Evolutionary conservation across 2,113 vertebrate species (phyloP), one percentile per base, ranked within the genome.

Genomic region (Probosciger aterrimus): DNA sequence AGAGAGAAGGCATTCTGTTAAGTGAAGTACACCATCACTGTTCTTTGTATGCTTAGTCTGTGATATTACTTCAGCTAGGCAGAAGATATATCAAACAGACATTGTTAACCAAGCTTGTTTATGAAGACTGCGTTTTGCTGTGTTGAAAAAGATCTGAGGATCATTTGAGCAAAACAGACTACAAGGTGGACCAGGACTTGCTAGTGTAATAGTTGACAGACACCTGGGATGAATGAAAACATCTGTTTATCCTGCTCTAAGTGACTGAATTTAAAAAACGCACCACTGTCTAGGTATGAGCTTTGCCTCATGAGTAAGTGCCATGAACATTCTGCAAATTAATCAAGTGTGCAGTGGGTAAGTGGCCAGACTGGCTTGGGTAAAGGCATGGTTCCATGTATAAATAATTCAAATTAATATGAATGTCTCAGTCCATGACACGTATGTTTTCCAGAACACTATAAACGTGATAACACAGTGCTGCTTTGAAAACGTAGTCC

Each of bases 261-360:
- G 46, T 39, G 41, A 8, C 4, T 24, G 41, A 86, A 33, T 67
- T 86, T 2, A 27, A 65, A 82, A 44, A 23, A 2, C 14, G 19
- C 46, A 15, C 31, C 20, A 33, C 82, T 49, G 35, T 33, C 4
- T 1, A n/a, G 69, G 16, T 10, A 19, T 33, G 35, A 44, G 25
- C 33, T 60, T 82, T 59, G 49, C 30, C 11, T 39, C 11, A 2
- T 30, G 15, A 71, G 5, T 17, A 4, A 10, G 4, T 35, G 46
- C 7, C 23, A 20, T 4, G 1, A 41, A 44, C 10, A 9, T 76
- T 30, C 6, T 10, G 18, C 18, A 33, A 11, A 35, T 33, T 63
- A 44, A 20, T 20, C 6, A 33, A 64, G 17, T 0, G 0, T 22
- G 33, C 1, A 1, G 9, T 70, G 33, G 43, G 3, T 60, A 23